Base-by-base conservation (phyloP, 2,888 invertebrate genomes). In the Rhagium mordax region DNA sequence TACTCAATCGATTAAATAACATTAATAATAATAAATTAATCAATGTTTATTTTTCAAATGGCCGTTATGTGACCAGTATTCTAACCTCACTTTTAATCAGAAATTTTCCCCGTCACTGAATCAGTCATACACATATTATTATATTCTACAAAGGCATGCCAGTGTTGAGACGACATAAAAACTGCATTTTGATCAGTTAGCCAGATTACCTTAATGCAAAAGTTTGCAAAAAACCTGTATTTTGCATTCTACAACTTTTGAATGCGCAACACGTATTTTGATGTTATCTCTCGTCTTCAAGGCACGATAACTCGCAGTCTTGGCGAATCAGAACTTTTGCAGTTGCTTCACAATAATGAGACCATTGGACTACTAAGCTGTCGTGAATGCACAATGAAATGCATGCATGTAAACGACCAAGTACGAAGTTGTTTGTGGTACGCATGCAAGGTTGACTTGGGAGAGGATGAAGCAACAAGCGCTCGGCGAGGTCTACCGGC, bases 381-480 rank as follows among this genome's bases (percentile, higher is more conserved):
- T 71, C 75, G 76, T 74, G 79, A 77, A 80, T 79, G 80, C 78
- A 80, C 74, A 76, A 80, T 77, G 78, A 76, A 72, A 67, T 74
- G 79, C 74, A 77, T 78, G 76, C 79, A 77, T 74, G 73, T 57
- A 69, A 77, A 75, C 77, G 77, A 77, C 72, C 72, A 77, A 70
- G 77, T 71, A 72, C 75, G 74, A 74, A 70, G 73, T 69, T 69
- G 72, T 72, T 57, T 73, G 75, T 74, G 67, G 71, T 74, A 75
- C 74, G 74, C 75, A 78, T 75, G 78, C 66, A 60, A 55, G 48
- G 51, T 57, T 57, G 69, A 72, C 57, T 72, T 74, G 78, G 77
- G 78, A 78, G 77, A 77, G 80, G 76, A 71, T 60, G 79, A 82
- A 83, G 84, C 84, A 84, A 83, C 83, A 85, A 83, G 82, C 83